These are phyloP conservation scores for Metopia argyrocephala DNA, from an alignment of 2,888 invertebrate species.

Conservation along the genomic window DNA sequence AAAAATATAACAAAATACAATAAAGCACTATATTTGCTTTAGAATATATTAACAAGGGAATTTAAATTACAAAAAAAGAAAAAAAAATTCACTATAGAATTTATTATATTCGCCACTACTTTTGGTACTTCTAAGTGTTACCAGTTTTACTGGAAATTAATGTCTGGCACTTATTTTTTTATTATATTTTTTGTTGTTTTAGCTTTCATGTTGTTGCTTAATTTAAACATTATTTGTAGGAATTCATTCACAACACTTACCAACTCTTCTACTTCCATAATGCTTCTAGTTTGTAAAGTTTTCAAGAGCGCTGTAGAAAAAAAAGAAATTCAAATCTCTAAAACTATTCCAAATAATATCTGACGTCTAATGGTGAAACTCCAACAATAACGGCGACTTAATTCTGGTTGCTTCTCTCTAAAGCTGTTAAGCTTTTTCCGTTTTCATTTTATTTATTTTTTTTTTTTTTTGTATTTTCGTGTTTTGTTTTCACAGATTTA, in stretches of 20 bases:
- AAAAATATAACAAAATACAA: neutral
- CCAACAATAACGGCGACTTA: constrained; percentile 42
- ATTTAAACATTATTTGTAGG: constrained; percentile 27
- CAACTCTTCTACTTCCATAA: neutral
- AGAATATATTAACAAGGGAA: neutral
- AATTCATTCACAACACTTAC: constrained; percentile 1
- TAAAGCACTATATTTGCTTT: neutral
- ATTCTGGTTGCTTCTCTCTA: constrained; percentile 20
- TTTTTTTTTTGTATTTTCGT: neutral
- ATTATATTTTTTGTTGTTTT: no score
- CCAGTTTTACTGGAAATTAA: neutral
- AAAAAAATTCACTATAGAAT: no score
- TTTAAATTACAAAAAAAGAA: no score
- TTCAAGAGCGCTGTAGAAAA: neutral
- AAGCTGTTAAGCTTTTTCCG: neutral
- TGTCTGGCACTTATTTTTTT: neutral
- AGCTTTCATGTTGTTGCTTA: constrained; percentile 2
- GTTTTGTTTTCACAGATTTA: constrained; percentile 54
- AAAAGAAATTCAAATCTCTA: neutral
- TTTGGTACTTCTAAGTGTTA: neutral
- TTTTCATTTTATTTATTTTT: no score
- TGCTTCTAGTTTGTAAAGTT: neutral
- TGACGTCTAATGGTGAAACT: neutral
- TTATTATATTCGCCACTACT: neutral
- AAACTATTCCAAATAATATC: neutral